Conservation (phyloP, 2,797 vertebrate genomes). For the Neoniphon sammara region DNA sequence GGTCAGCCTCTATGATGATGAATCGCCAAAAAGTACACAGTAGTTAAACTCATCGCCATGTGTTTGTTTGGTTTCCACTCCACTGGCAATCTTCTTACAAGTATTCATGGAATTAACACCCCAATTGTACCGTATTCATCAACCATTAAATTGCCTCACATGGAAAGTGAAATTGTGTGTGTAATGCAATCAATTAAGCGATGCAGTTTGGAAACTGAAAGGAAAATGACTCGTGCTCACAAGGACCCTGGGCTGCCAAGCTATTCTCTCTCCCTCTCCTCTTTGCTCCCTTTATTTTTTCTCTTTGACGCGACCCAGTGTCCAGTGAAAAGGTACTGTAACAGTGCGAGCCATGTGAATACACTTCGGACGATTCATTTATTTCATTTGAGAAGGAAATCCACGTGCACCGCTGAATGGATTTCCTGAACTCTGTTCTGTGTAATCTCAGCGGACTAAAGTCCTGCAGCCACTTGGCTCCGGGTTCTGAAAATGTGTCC, state of each 20-base stretch:
- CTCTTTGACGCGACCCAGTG: not conserved
- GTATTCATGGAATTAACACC: conserved; percentile 39
- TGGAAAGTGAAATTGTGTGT: conserved; percentile 61
- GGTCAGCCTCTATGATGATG: conserved; percentile 16
- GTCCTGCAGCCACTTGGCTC: not conserved
- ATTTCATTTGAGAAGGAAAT: conserved; percentile 4
- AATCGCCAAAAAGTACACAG: conserved; percentile 4
- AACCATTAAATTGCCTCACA: conserved; percentile 57
- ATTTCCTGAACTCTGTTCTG: not conserved
- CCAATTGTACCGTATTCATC: conserved; percentile 47
- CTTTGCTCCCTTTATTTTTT: not conserved
- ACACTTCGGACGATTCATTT: conserved; percentile 10
- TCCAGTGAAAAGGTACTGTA: not conserved
- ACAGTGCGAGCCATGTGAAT: not conserved
- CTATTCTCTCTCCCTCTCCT: no score
- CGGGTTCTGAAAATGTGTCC: conserved; percentile 12
- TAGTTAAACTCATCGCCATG: conserved; percentile 5
- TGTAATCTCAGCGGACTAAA: no score
- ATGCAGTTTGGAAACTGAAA: conserved; percentile 44
- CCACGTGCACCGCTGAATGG: not conserved
- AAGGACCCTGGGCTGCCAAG: not conserved
- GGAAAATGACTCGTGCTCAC: conserved; percentile 32
- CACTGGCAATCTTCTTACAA: conserved; percentile 26
- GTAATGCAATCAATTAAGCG: conserved; percentile 68
- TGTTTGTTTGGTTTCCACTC: conserved; percentile 55